phyloP scores from a whole-genome alignment of 2,113 vertebrate species.

The Calyptommatus sinebrachiatus region DNA sequence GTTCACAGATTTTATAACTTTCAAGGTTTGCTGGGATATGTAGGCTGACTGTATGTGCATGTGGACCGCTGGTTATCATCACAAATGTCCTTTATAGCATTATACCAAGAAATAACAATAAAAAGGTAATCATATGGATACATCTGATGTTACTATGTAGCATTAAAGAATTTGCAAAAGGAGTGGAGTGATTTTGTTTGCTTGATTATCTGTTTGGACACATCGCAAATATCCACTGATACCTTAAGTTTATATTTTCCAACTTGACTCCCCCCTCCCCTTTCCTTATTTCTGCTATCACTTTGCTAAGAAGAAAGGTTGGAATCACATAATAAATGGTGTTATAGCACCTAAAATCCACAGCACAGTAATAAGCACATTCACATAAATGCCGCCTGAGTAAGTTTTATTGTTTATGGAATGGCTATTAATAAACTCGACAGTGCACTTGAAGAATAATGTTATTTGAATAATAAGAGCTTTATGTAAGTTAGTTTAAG shows the following conservation, averaged over 20 bases:
- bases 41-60: too few species aligned
- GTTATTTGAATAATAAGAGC: neutral
- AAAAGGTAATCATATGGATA: too few species aligned
- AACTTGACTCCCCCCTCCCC: neutral
- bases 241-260: neutral
- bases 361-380: slow-evolving; percentile 20
- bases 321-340: neutral
- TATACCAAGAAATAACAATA: too few species aligned
- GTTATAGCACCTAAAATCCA: slow-evolving; percentile 3
- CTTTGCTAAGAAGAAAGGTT: slow-evolving; percentile 36
- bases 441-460: neutral
- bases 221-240: neutral
- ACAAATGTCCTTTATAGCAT: too few species aligned
- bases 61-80: too few species aligned
- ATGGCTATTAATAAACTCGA: neutral
- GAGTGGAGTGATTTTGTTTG: slow-evolving; percentile 18
- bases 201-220: neutral
- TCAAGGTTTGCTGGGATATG: too few species aligned
- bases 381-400: neutral
- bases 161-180: slow-evolving; percentile 17
- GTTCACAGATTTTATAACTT: too few species aligned
- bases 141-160: neutral
- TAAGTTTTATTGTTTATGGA: slow-evolving; percentile 29
- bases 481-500: neutral
- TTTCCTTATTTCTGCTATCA: slow-evolving; percentile 28